Base-by-base conservation (phyloP, 2,113 vertebrate genomes). In the Pachyramphus minor region DNA sequence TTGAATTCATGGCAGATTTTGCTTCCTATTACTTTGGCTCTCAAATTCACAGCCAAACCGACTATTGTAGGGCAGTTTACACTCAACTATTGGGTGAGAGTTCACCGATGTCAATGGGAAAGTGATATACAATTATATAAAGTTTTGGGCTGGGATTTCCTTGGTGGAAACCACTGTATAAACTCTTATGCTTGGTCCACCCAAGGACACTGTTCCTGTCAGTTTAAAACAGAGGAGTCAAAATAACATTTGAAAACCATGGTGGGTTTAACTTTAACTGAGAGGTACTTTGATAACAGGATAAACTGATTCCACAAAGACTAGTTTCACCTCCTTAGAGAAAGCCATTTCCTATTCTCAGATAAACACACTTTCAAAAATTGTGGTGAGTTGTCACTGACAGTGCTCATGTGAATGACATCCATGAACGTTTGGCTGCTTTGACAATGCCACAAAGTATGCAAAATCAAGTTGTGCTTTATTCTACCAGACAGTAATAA, bases 401-500 rank as follows among this genome's bases (percentile, higher is more conserved):
- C 66, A 80, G 67, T 72, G 37, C 71, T 96, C 45, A 81, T 78
- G 59, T 4, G 23, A 88, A 37, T 85, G 78, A 94, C 71, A 87
- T 79, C 55, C 63, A 72, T 58, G 69, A 88, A 95, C 89, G 35
- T 95, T 76, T 84, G 83, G 77, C 56, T 87, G 37, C 73, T 83
- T 35, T 94, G 84, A 91, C 71, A 97, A 94, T 96, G 81, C 30
- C 59, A 83, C 4, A 16, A 87, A 97, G 50, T 93, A 41, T 91
- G 94, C 84, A 83, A 91, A 96, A 96, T 96, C 96, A 62, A 97
- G 66, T 60, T 94, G 84, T 91, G 84, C 49, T 96, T 97, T 97
- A 98, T 97, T 89, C 96, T 94, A 95, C 66, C 66, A 96, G 68
- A 83, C 83, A 94, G 79, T 93, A 98, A 97, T 97, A 96, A 97